phyloP scores from a whole-genome alignment of 2,113 vertebrate species.

The Phrynosoma blainvillii region DNA sequence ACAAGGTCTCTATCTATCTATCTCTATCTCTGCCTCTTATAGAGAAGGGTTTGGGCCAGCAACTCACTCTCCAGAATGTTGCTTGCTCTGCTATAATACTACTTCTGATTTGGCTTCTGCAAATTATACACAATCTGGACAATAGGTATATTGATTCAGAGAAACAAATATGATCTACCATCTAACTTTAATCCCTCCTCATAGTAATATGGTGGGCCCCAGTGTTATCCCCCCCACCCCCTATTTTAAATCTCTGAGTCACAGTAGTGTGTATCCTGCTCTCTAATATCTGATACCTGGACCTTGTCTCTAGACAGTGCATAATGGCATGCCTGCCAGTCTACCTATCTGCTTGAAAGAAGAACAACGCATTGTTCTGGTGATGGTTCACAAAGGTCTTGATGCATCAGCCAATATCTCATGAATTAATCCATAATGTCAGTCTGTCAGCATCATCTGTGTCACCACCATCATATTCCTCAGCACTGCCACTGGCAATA shows the following conservation, averaged over 20 bases:
- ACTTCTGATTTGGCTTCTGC: neutral
- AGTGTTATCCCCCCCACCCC: neutral
- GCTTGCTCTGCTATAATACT: neutral
- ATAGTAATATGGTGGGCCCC: neutral
- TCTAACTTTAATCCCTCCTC: neutral
- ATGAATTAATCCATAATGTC: conserved; percentile 36
- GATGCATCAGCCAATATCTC: conserved; percentile 1
- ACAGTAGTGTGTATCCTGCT: neutral
- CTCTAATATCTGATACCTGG: neutral
- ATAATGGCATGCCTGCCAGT: neutral
- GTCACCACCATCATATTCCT: conserved; percentile 35
- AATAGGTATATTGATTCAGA: neutral
- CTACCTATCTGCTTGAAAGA: neutral
- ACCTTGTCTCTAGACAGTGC: neutral
- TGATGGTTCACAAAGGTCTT: neutral
- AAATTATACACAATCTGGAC: neutral
- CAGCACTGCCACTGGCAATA: neutral
- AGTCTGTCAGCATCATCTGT: conserved; percentile 52
- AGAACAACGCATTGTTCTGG: accelerated
- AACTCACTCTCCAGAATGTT: neutral
- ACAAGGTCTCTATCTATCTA: neutral
- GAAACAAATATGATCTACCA: neutral
- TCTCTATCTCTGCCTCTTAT: neutral
- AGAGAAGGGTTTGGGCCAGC: neutral
- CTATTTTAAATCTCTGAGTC: neutral